Evolutionary conservation across 1,140 invertebrate species (phyloP).

Genomic region (Drosophila paulistorum): DNA sequence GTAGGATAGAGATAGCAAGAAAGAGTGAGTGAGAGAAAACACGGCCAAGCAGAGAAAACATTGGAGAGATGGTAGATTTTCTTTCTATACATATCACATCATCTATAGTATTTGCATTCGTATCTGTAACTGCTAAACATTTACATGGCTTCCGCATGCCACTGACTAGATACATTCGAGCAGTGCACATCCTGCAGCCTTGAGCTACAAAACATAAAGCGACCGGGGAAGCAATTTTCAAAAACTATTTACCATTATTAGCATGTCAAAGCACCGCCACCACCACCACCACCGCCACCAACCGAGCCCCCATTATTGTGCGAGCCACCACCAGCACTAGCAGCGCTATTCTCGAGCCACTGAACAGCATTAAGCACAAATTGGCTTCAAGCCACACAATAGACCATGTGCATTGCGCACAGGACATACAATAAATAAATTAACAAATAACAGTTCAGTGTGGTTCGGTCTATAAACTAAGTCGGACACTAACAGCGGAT

Average conservation of each 20-base stretch:
- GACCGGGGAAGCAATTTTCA: conserved; percentile 32
- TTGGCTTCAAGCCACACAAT: conserved; percentile 25
- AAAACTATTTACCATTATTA: conserved; percentile 69
- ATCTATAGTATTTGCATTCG: conserved; percentile 16
- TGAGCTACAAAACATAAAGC: conserved; percentile 58
- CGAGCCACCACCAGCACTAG: neutral
- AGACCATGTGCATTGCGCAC: conserved; percentile 18
- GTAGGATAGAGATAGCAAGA: neutral
- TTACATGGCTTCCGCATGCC: conserved; percentile 1
- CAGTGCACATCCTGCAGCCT: conserved; percentile 75
- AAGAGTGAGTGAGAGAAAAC: conserved; percentile 5
- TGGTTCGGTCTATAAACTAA: conserved; percentile 58
- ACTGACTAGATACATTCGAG: conserved; percentile 29
- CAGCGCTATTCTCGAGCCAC: neutral
- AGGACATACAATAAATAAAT: conserved; percentile 66
- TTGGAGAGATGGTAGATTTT: conserved; percentile 14
- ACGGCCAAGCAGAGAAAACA: neutral
- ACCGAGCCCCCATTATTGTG: neutral
- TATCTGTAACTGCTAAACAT: neutral
- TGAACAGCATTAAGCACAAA: conserved; percentile 16
- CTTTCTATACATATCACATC: neutral
- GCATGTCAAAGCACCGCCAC: conserved; percentile 18
- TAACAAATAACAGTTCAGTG: conserved; percentile 58
- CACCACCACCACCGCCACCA: neutral
- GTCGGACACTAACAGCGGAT: conserved; percentile 37